These are phyloP conservation scores for Drosophila stalkeri DNA, from an alignment of 2,888 invertebrate genomes.

Conservation along the genomic window DNA sequence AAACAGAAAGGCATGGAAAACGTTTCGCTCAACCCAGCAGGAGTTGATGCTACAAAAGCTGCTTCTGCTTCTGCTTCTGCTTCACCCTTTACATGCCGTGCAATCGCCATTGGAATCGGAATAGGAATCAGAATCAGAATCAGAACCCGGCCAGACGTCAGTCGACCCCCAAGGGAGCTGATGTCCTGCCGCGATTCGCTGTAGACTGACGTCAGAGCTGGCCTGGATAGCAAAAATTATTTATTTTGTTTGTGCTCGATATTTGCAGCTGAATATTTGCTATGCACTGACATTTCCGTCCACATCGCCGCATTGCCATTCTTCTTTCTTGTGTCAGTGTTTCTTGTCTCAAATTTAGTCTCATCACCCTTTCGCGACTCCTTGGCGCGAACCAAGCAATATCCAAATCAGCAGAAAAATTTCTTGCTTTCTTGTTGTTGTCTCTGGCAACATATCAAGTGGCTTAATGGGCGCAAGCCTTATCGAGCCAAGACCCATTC, in stretches of 20 bases:
- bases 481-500: constrained; percentile 13
- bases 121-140: constrained; percentile 54
- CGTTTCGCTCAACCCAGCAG: constrained; percentile 52
- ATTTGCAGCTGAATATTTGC: constrained; percentile 52
- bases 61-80: constrained; percentile 36
- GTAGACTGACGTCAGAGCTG: constrained; percentile 51
- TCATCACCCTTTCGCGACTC: constrained; percentile 9
- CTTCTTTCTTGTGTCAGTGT: too few relatives aligned
- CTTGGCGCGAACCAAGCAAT: constrained; percentile 36
- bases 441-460: constrained; percentile 56
- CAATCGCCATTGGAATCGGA: constrained; percentile 50
- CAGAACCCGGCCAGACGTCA: constrained; percentile 34
- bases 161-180: constrained; percentile 63
- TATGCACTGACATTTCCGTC: constrained; percentile 46
- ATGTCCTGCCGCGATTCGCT: constrained; percentile 65
- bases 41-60: constrained; percentile 52
- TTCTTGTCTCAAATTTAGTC: background rate
- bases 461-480: constrained; percentile 22
- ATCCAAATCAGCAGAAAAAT: constrained; percentile 18
- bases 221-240: constrained; percentile 50
- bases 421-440: constrained; percentile 5
- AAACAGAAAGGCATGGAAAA: constrained; percentile 41
- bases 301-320: background rate
- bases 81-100: constrained; percentile 75
- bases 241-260: constrained; percentile 60